Conservation (phyloP, 2,888 invertebrate species). For the Scaptomyza caliginosa region DNA sequence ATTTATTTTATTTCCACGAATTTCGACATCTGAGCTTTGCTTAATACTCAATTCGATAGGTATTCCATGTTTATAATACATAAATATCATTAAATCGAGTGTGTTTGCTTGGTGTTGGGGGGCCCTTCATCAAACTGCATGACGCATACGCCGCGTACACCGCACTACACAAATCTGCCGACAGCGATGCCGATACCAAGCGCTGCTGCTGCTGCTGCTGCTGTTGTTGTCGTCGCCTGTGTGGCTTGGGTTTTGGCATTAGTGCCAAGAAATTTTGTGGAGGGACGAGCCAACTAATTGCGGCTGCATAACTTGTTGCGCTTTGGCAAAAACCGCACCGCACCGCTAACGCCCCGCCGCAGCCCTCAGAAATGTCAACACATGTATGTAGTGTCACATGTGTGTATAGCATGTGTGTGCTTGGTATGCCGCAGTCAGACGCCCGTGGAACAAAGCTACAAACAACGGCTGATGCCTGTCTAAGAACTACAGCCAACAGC, state of each 20-base stretch:
- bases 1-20: background rate
- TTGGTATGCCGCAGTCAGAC: constrained; percentile 49
- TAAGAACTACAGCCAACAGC: constrained; percentile 61
- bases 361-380: constrained; percentile 29
- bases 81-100: constrained; percentile 54
- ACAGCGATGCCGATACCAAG: constrained; percentile 23
- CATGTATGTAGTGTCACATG: constrained; percentile 9
- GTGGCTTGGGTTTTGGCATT: constrained; percentile 75
- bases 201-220: constrained; percentile 12
- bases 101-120: constrained; percentile 46
- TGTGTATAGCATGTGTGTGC: constrained; percentile 10
- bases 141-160: constrained; percentile 42
- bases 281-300: constrained; percentile 73
- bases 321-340: constrained; percentile 29
- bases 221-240: constrained; percentile 42
- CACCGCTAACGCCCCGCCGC: constrained; percentile 32
- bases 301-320: constrained; percentile 76
- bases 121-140: constrained; percentile 45
- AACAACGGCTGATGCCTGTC: constrained; percentile 57
- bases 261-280: constrained; percentile 74
- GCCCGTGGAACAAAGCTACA: constrained; percentile 27
- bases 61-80: constrained; percentile 37
- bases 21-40: background rate
- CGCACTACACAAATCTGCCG: constrained; percentile 31
- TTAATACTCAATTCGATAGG: constrained; percentile 7